Evolutionary conservation across 2,888 invertebrate genomes (phyloP).

Genomic region (Dendrolimus pini): DNA sequence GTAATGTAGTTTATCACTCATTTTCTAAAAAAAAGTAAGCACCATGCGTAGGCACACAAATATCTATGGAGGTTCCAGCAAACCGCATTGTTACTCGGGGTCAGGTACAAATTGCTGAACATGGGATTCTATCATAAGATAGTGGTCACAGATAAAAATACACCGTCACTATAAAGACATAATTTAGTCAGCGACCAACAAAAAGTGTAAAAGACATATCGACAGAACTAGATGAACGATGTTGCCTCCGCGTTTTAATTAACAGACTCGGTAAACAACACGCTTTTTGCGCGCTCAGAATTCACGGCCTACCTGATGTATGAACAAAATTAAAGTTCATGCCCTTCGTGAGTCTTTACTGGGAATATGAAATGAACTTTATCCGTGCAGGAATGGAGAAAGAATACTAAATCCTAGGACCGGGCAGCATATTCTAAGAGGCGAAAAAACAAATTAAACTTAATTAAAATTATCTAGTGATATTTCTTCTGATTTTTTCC

Average conservation of each 20-base stretch:
- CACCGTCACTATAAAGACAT: constrained; percentile 70
- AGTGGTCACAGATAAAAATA: constrained; percentile 54
- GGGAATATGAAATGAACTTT: too few species aligned
- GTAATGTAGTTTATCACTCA: too few species aligned
- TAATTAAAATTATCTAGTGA: too few species aligned
- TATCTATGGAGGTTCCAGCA: constrained; percentile 33
- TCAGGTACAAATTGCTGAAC: constrained; percentile 69
- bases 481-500: too few species aligned
- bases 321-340: too few species aligned
- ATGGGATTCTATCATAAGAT: constrained; percentile 61
- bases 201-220: constrained; percentile 39
- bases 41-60: constrained; percentile 7
- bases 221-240: constrained; percentile 65
- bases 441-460: too few species aligned
- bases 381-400: too few species aligned
- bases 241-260: constrained; percentile 61
- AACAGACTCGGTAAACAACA: constrained; percentile 18
- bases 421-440: too few species aligned
- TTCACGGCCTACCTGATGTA: too few species aligned
- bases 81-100: constrained; percentile 44
- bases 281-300: not conserved
- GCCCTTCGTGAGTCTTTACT: too few species aligned
- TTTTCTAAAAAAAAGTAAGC: too few species aligned
- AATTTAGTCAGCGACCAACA: constrained; percentile 65
- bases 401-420: too few species aligned